Evolutionary conservation across 2,113 vertebrate genomes (phyloP), one percentile per base, ranked within the genome.

Genomic region (Phalacrocorax brasilianus): DNA sequence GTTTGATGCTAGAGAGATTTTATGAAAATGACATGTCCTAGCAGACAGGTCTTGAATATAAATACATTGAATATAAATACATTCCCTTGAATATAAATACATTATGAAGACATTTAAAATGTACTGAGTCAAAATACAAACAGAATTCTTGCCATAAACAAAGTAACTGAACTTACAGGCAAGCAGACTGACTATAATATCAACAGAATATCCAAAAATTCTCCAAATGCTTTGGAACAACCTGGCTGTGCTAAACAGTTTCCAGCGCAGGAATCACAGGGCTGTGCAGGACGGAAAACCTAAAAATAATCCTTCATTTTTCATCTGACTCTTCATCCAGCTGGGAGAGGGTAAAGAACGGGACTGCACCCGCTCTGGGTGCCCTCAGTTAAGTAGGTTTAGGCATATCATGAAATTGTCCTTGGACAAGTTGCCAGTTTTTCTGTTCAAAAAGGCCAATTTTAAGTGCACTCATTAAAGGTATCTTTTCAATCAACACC

Each of bases 181-280:
- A 88, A 77, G 19, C 10, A 50, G 55, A 23, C 14, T 47, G 14
- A 47, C 20, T 44, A 10, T 17, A 61, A 9, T 14, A 67, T 7
- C 61, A 82, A 50, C 11, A 82, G 35, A 55, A 89, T 16, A 33
- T 47, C 28, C 40, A 47, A 70, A 68, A 38, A 24, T 38, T 66
- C 33, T 67, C 44, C 9, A 38, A 38, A 38, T 38, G 38, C 28
- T 94, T 77, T 56, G 61, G 35, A 81, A 77, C 22, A 81, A 74
- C 14, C 11, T 47, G 42, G 38, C 30, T 17, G 9, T 13, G 27
- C 13, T 66, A 14, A 91, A 45, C 16, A 40, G 14, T 18, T 72
- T 45, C 38, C 49, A 11, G 27, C 0, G 2, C 76, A 73, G 59
- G 22, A 80, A 73, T 68, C 1, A 58, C 1, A 0, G 18, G 20